phyloP scores from a whole-genome alignment of 2,888 invertebrate genomes.

The Caenorhabditis doughertyi region DNA sequence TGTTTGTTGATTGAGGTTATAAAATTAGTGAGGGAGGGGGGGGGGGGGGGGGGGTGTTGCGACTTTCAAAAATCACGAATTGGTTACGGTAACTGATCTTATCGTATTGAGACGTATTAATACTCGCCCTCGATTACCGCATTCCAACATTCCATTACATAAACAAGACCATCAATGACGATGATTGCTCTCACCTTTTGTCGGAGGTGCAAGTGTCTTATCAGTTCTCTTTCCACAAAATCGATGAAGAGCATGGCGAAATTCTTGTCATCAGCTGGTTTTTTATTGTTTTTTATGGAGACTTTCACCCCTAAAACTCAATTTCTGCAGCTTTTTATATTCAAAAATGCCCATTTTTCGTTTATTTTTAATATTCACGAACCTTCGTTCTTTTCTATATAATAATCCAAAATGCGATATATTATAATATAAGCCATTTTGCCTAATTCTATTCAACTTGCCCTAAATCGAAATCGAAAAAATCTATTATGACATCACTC shows the following conservation, averaged over 20 bases:
- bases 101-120: not conserved
- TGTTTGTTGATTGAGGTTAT: not conserved
- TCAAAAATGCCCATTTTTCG: not conserved
- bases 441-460: conserved; percentile 1
- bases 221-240: conserved; percentile 34
- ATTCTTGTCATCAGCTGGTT: not conserved
- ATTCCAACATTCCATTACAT: conserved; percentile 34
- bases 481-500: conserved; percentile 10
- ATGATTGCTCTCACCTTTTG: conserved; percentile 12
- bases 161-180: conserved; percentile 58
- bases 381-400: no score
- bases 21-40: not conserved
- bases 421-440: not conserved
- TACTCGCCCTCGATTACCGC: not conserved
- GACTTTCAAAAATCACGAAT: not conserved
- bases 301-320: no score
- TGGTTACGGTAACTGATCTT: not conserved
- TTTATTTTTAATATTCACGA: no score
- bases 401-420: no score
- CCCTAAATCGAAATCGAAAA: not conserved
- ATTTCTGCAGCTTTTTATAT: not conserved
- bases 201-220: conserved; percentile 18
- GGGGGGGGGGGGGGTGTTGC: not conserved
- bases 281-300: not conserved
- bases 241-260: conserved; percentile 21